phyloP scores from a whole-genome alignment of 2,797 vertebrate genomes.

The Megalops cyprinoides region DNA sequence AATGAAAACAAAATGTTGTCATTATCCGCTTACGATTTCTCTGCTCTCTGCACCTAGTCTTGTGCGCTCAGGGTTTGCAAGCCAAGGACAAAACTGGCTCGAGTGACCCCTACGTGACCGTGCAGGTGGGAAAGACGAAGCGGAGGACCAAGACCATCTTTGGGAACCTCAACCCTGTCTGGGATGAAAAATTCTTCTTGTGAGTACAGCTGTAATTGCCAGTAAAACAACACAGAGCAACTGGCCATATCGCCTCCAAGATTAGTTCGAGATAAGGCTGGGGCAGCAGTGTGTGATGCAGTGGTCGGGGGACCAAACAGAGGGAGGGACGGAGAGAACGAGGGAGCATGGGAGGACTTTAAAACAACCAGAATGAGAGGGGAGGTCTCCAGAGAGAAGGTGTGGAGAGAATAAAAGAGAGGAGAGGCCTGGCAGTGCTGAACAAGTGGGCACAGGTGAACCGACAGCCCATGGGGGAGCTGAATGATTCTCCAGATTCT shows the following conservation, averaged over 20 bases:
- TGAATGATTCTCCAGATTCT: too few relatives aligned
- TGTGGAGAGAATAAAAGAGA: too few relatives aligned
- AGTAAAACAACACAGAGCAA: not conserved
- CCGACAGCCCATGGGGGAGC: too few relatives aligned
- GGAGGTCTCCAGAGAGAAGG: too few relatives aligned
- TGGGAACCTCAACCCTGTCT: slow-evolving; percentile 94
- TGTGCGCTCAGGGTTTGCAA: slow-evolving; percentile 95
- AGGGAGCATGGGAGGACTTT: too few relatives aligned
- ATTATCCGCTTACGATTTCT: slow-evolving; percentile 15
- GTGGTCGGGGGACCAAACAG: not conserved
- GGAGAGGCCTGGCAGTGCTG: too few relatives aligned
- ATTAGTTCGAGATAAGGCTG: not conserved
- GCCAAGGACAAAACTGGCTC: slow-evolving; percentile 98
- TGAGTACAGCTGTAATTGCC: slow-evolving; percentile 73
- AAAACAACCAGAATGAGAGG: too few relatives aligned
- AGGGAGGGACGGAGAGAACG: too few relatives aligned
- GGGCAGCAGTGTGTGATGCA: not conserved
- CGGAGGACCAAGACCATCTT: slow-evolving; percentile 97
- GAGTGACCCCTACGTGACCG: slow-evolving; percentile 96
- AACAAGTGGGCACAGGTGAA: too few relatives aligned
- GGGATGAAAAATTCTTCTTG: slow-evolving; percentile 98
- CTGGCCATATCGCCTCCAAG: not conserved
- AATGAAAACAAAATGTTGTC: not conserved
- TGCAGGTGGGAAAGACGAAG: slow-evolving; percentile 97
- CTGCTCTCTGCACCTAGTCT: slow-evolving; percentile 74